A percentile compares a stretch with the other conserved stretches of the same genome.
Conservation (phyloP, 2,797 vertebrate genomes). For the Liasis olivaceus region DNA sequence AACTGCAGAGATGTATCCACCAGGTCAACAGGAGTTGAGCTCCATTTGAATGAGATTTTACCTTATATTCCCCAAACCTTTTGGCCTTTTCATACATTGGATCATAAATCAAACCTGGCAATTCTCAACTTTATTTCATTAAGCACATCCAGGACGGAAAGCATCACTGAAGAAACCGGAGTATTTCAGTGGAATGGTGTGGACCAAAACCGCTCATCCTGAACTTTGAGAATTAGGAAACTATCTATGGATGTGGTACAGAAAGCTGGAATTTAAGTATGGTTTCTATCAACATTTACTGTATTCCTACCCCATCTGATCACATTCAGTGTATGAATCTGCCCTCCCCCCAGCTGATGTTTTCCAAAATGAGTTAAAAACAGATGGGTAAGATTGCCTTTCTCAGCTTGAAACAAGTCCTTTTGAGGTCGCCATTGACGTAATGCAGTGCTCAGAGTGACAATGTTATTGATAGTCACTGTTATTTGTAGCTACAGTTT, state of each 20-base stretch:
- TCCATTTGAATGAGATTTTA: background rate
- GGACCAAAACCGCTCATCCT: background rate
- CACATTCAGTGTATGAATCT: constrained; percentile 1
- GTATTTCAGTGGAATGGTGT: no score
- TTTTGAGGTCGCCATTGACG: background rate
- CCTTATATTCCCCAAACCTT: background rate
- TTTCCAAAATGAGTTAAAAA: background rate
- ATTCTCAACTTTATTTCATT: background rate
- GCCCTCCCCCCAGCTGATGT: background rate
- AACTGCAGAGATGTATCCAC: background rate
- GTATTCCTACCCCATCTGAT: background rate
- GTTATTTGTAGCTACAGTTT: constrained; percentile 1
- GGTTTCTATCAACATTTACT: background rate
- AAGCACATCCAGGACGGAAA: background rate
- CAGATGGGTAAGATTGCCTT: background rate
- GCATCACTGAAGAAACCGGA: background rate
- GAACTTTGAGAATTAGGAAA: constrained; percentile 1
- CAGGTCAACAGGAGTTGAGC: background rate
- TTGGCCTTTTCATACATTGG: background rate
- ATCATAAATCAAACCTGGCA: background rate
- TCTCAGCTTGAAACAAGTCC: background rate
- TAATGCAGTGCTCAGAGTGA: background rate
- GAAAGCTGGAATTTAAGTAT: background rate
- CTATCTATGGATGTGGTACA: background rate
- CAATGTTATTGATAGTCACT: background rate